Conservation (phyloP, 2,888 invertebrate species). For the Macaria liturata region DNA sequence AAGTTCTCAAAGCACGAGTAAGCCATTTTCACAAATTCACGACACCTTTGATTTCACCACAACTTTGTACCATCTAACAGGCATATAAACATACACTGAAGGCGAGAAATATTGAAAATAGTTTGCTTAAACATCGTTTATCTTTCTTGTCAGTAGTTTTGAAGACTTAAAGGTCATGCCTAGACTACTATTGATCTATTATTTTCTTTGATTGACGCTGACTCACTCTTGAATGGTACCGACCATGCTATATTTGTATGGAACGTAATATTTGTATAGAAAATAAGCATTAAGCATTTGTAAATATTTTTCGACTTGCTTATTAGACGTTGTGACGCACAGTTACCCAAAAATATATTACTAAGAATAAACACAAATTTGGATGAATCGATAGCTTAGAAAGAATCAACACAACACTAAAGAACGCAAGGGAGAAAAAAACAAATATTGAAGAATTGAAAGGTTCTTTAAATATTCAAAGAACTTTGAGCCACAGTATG, state of each 20-base stretch:
- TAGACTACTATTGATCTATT: neutral
- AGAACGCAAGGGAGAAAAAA: no score
- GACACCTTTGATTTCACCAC: neutral
- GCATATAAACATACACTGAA: conserved; percentile 8
- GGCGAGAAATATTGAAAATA: neutral
- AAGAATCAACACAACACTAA: no score
- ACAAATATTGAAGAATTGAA: no score
- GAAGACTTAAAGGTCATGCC: conserved; percentile 12
- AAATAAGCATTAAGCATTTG: neutral
- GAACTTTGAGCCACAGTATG: no score
- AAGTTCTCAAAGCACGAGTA: conserved; percentile 18
- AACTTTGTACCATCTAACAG: conserved; percentile 5
- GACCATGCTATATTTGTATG: conserved; percentile 12
- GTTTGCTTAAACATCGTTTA: neutral
- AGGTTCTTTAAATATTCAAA: no score
- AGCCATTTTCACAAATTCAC: conserved; percentile 6
- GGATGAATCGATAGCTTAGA: no score
- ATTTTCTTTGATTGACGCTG: conserved; percentile 18
- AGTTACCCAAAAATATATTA: no score
- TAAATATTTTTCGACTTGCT: conserved; percentile 8
- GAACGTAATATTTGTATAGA: conserved; percentile 5
- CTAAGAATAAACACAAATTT: no score
- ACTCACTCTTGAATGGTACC: no score
- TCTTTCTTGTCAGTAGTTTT: conserved; percentile 4
- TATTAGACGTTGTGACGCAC: conserved; percentile 16